A percentile compares a stretch with the other conserved stretches of the same genome.
phyloP scores from a whole-genome alignment of 1,140 invertebrate genomes.

The Euglossa dilemma region DNA sequence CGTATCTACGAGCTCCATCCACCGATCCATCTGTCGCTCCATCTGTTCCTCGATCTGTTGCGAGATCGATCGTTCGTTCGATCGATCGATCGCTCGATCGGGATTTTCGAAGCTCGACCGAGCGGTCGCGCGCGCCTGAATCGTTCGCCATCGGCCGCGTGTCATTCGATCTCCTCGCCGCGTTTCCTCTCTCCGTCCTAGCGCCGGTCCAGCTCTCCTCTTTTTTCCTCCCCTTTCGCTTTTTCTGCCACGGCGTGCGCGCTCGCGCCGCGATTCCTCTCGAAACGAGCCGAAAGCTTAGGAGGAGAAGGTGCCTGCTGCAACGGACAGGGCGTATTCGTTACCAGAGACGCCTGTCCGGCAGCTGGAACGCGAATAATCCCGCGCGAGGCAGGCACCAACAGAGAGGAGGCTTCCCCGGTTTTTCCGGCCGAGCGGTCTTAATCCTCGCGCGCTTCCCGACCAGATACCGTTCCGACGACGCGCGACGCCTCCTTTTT shows the following conservation, averaged over 20 bases:
- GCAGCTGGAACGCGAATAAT: conserved; percentile 9
- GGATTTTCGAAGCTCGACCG: no score
- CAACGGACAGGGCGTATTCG: not conserved
- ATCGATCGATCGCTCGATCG: no score
- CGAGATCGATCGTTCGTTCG: no score
- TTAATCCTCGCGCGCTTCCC: conserved; percentile 36
- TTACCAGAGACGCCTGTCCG: not conserved
- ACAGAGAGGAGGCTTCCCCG: not conserved
- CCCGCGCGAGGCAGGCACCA: not conserved
- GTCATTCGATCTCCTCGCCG: not conserved
- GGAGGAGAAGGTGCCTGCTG: no score
- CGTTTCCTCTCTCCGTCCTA: not conserved
- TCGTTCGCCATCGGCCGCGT: not conserved
- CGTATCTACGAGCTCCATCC: not conserved
- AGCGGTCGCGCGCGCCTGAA: no score
- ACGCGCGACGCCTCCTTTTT: conserved; percentile 36
- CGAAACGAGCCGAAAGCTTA: no score
- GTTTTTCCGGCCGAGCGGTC: not conserved
- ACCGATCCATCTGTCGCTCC: no score
- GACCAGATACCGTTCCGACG: conserved; percentile 26
- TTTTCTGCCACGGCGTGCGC: not conserved
- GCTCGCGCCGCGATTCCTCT: no score
- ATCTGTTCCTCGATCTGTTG: no score
- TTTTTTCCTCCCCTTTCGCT: not conserved
- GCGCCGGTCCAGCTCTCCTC: conserved; percentile 1